Evolutionary conservation across 1,140 invertebrate species (phyloP).

Genomic region (Drosophila orosa): DNA sequence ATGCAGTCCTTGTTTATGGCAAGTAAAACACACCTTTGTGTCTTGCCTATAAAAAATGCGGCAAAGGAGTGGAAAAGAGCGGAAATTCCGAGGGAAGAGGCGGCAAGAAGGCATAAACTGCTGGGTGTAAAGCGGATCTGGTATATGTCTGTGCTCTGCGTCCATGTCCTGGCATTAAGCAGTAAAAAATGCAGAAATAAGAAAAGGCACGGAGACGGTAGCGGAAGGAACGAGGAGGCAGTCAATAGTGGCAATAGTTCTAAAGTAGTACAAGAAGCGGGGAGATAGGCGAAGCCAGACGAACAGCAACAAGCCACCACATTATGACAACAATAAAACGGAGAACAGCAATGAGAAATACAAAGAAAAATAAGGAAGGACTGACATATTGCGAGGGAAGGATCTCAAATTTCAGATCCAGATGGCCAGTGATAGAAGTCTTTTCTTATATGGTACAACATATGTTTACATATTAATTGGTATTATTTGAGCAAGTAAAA

Average conservation of each 20-base stretch:
- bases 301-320: constrained; percentile 68
- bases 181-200: constrained; percentile 63
- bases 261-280: constrained; percentile 47
- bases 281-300: constrained; percentile 5
- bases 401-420: not conserved
- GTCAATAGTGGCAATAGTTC: constrained; percentile 56
- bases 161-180: constrained; percentile 56
- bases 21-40: constrained; percentile 69
- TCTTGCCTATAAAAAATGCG: constrained; percentile 53
- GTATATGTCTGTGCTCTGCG: constrained; percentile 12
- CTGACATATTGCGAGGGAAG: constrained; percentile 5
- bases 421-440: not conserved
- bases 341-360: constrained; percentile 49
- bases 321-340: constrained; percentile 79
- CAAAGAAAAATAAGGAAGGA: constrained; percentile 13
- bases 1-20: constrained; percentile 59
- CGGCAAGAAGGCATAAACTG: constrained; percentile 27
- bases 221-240: constrained; percentile 14
- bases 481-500: not conserved
- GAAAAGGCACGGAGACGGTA: not conserved
- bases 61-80: constrained; percentile 26
- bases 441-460: not conserved
- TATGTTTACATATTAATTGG: not conserved
- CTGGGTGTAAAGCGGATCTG: constrained; percentile 18
- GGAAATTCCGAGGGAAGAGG: constrained; percentile 7